A percentile compares a stretch with the other conserved stretches of the same genome.
Conservation (phyloP, 2,797 vertebrate genomes). For the Propithecus deckenii region DNA sequence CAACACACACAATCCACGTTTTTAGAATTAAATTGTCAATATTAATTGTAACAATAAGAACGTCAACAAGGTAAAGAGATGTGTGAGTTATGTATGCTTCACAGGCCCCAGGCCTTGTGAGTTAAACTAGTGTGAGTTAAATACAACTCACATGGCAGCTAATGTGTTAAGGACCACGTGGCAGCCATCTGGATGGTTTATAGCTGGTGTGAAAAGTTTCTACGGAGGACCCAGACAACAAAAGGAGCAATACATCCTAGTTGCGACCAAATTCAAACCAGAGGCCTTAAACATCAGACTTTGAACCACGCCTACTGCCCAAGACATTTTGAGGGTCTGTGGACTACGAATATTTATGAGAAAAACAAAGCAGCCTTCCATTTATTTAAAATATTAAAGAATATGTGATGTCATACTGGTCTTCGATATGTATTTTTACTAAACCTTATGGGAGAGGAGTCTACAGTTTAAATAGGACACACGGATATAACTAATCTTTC, state of each 20-base stretch:
- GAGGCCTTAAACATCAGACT: background rate
- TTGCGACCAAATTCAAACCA: constrained; percentile 1
- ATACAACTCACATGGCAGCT: no score
- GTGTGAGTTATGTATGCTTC: no score
- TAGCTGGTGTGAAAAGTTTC: background rate
- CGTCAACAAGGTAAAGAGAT: no score
- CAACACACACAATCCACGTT: no score
- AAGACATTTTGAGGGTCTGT: background rate
- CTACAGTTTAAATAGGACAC: background rate
- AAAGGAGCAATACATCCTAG: background rate
- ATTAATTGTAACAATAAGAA: no score
- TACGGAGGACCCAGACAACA: background rate
- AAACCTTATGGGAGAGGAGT: background rate
- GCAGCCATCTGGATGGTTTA: background rate
- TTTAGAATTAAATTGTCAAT: no score
- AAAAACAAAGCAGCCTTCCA: background rate
- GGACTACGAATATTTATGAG: background rate
- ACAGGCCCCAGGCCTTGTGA: no score
- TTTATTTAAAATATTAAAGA: constrained; percentile 19
- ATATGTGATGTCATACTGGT: background rate
- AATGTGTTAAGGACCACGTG: background rate
- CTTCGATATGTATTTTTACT: background rate
- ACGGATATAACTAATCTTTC: background rate
- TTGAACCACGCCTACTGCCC: background rate
- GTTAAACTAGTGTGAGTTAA: no score